Conservation (phyloP, 2,797 vertebrate species). For the Propithecus perrieri region DNA sequence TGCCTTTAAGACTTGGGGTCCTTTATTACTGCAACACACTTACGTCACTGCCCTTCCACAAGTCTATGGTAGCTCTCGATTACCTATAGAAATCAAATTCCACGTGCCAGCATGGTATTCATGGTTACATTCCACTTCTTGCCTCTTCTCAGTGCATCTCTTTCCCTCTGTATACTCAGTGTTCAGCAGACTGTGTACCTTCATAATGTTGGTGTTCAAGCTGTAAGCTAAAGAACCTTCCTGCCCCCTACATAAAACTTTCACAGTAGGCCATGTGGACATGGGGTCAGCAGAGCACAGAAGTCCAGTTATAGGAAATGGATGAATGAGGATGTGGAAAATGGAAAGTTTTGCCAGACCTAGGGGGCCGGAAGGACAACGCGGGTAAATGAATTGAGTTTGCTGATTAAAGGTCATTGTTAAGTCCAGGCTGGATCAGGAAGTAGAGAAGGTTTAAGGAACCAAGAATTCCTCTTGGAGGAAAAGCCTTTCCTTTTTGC, state of each 20-base stretch:
- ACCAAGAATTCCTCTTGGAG: neutral
- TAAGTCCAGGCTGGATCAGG: neutral
- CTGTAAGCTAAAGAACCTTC: neutral
- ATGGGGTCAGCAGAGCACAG: neutral
- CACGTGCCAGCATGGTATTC: neutral
- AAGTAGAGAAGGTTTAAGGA: neutral
- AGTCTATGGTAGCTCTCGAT: neutral
- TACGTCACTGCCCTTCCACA: neutral
- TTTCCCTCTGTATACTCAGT: neutral
- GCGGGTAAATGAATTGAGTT: neutral
- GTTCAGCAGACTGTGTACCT: neutral
- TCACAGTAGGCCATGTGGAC: neutral
- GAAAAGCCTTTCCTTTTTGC: neutral
- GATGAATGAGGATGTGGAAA: neutral
- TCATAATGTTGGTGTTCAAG: constrained; percentile 9
- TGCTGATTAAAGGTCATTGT: neutral
- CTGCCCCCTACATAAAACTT: neutral
- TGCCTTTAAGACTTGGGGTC: neutral
- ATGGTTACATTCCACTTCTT: neutral
- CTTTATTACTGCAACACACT: neutral
- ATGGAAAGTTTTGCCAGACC: neutral
- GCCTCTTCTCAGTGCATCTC: neutral
- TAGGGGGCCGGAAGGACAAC: neutral
- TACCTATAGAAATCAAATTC: neutral
- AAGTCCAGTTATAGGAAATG: neutral